Evolutionary conservation across 2,113 vertebrate genomes (phyloP), one percentile per base, ranked within the genome.

Genomic region (Zosterops lateralis): DNA sequence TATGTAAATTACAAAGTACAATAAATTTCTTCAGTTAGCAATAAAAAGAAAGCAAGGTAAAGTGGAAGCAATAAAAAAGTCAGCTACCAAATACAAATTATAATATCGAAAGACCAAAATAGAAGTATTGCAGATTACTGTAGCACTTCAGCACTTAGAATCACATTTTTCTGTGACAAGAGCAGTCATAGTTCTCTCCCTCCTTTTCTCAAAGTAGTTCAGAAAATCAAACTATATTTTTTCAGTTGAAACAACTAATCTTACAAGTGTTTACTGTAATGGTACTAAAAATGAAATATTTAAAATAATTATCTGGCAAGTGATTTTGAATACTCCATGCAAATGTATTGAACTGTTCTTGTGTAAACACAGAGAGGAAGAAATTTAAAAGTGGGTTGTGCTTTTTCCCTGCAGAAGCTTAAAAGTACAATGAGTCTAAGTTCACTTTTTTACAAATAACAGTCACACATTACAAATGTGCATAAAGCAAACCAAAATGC

Each of bases 401-500:
- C 9, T 71, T 81, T 80, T 70, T 56, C 26, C 26, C 22, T 47
- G 20, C 10, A 44, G 26, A n/a, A 89, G 24, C 34, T 81, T 84
- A 36, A 61, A 90, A 91, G 36, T 47, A 51, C 9, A 65, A 14
- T 50, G 53, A 79, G 14, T 5, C 13, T 85, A 64, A 48, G 14
- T 38, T 38, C 8, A 25, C 9, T 26, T 48, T 58, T 75, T 28
- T 25, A 62, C 7, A 56, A 87, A 9, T 36, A 68, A 64, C 14
- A 71, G 19, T 67, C 25, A 51, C 28, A 64, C 6, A 31, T 51
- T 70, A 36, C 47, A 81, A 67, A 84, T 81, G 81, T 51, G 87
- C 86, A 65, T 42, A 82, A 93, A 92, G 67, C 61, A 75, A 94
- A 79, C 15, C 10, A 87, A 82, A 93, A 90, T 51, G 53, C 17